A percentile compares a stretch with the other conserved stretches of the same genome.
phyloP scores from a whole-genome alignment of 2,888 invertebrate species.

The Polyploca ridens region DNA sequence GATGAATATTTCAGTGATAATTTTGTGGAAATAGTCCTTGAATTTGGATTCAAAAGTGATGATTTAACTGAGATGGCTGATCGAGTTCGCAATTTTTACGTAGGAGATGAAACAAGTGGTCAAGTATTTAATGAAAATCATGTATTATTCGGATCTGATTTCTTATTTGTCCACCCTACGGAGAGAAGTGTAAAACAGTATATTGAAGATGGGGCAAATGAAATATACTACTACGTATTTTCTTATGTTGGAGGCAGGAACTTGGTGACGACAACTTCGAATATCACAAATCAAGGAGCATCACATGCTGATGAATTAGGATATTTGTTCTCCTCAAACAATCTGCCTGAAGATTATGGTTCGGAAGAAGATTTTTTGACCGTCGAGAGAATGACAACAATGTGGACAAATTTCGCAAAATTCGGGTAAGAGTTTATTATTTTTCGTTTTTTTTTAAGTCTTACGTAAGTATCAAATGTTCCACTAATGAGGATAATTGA shows the following conservation, averaged over 20 bases:
- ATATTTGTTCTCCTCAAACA: constrained; percentile 40
- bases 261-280: constrained; percentile 22
- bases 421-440: constrained; percentile 18
- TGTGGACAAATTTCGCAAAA: constrained; percentile 30
- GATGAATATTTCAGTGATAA: constrained; percentile 24
- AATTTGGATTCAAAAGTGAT: constrained; percentile 25
- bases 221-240: constrained; percentile 49
- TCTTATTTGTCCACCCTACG: constrained; percentile 36
- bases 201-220: constrained; percentile 28
- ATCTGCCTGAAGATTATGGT: not conserved
- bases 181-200: constrained; percentile 39
- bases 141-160: constrained; percentile 42
- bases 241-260: constrained; percentile 49
- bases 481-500: too few species aligned
- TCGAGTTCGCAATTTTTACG: constrained; percentile 39
- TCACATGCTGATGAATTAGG: constrained; percentile 51
- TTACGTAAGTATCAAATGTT: too few species aligned
- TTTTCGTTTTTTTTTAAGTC: too few species aligned
- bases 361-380: not conserved
- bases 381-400: constrained; percentile 18
- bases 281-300: constrained; percentile 37
- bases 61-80: constrained; percentile 21
- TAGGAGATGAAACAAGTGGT: constrained; percentile 36
- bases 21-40: constrained; percentile 25
- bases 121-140: constrained; percentile 22